A percentile compares a stretch with the other conserved stretches of the same genome.
Evolutionary conservation across 2,888 invertebrate genomes (phyloP).

Genomic region (Corythucha ciliata): DNA sequence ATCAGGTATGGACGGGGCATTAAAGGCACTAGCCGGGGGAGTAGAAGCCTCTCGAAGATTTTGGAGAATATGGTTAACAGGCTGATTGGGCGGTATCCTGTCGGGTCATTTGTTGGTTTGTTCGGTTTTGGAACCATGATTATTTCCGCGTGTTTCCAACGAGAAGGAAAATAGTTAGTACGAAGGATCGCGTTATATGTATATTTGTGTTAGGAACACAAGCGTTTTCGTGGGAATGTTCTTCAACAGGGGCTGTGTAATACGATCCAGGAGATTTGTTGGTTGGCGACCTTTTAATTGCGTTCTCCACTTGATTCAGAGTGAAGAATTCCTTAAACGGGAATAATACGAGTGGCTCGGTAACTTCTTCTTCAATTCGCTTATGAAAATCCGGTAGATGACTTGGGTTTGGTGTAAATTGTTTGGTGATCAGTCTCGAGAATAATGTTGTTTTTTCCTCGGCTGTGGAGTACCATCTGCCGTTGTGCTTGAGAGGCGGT

Average conservation of each 20-base stretch:
- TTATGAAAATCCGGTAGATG: slow-evolving; percentile 10
- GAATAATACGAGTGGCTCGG: neutral
- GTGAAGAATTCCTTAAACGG: slow-evolving; percentile 12
- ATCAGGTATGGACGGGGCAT: neutral
- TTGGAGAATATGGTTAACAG: neutral
- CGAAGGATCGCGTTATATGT: slow-evolving; percentile 11
- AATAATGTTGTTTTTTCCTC: slow-evolving; percentile 7
- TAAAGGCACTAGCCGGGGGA: neutral
- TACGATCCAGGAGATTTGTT: slow-evolving; percentile 15
- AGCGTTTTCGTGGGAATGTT: slow-evolving; percentile 3
- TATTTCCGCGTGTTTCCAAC: slow-evolving; percentile 12
- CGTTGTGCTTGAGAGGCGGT: neutral
- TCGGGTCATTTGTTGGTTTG: neutral
- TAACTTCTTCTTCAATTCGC: neutral
- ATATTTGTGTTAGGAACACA: slow-evolving; percentile 1
- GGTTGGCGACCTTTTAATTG: slow-evolving; percentile 16
- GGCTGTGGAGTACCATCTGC: slow-evolving; percentile 9
- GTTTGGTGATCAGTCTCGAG: neutral
- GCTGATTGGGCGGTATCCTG: neutral
- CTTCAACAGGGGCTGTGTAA: slow-evolving; percentile 15
- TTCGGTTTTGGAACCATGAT: slow-evolving; percentile 5
- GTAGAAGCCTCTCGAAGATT: neutral
- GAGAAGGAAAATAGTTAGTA: neutral
- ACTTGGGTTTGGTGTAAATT: slow-evolving; percentile 12
- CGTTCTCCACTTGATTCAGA: slow-evolving; percentile 2